These are phyloP conservation scores for Talpa occidentalis DNA, from an alignment of 2,113 vertebrate species.

Conservation along the genomic window DNA sequence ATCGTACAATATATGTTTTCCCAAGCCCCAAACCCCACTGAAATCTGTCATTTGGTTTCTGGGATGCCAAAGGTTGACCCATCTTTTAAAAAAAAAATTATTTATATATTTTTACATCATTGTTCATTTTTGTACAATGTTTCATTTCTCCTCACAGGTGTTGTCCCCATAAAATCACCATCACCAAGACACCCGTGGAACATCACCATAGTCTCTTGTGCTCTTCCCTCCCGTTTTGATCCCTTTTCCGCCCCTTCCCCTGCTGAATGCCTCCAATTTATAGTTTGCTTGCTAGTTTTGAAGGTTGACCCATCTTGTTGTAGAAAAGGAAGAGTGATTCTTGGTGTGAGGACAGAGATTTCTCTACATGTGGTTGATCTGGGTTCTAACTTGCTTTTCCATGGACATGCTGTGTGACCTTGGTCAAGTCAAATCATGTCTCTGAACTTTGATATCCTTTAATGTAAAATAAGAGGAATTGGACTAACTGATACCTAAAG, in stretches of 20 bases:
- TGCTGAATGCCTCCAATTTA: too few species aligned
- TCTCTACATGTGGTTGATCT: background rate
- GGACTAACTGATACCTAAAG: background rate
- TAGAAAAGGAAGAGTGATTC: background rate
- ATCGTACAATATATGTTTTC: background rate
- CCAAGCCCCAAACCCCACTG: background rate
- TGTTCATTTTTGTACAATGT: too few species aligned
- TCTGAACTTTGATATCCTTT: conserved; percentile 16
- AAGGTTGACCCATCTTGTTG: background rate
- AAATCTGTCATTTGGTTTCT: conserved; percentile 27
- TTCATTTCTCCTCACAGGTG: too few species aligned
- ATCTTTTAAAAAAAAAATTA: too few species aligned
- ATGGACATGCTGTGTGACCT: background rate
- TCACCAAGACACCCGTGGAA: too few species aligned
- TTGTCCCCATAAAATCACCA: too few species aligned
- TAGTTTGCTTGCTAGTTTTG: too few species aligned
- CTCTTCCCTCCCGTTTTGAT: too few species aligned
- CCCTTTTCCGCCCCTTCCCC: too few species aligned
- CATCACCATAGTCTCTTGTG: too few species aligned
- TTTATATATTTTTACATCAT: too few species aligned
- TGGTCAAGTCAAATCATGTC: background rate
- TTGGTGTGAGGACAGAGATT: background rate
- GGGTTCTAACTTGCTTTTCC: background rate
- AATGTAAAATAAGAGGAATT: conserved; percentile 4
- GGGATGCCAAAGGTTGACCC: background rate